Conservation (phyloP, 92 coral and sea anemone species). For the Meandrina meandrites region DNA sequence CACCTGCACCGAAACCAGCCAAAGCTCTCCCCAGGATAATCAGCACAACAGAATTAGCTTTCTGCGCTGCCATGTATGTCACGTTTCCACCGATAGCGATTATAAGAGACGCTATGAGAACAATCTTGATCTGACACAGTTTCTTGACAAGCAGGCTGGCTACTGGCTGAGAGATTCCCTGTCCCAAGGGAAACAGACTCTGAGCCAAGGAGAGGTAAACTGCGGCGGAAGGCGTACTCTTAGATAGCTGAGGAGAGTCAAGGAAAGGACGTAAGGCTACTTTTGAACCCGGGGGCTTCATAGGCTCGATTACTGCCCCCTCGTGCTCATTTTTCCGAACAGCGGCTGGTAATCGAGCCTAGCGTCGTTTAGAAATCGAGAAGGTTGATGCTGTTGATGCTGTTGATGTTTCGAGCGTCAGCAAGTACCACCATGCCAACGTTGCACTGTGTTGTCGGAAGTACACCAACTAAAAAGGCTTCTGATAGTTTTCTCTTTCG, state of each 20-base stretch:
- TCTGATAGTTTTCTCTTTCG: no score
- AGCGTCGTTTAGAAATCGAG: no score
- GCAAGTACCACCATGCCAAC: no score
- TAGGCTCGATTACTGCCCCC: no score
- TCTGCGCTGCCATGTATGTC: conserved; percentile 63
- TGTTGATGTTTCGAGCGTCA: neutral
- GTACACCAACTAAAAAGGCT: no score
- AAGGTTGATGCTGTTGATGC: no score
- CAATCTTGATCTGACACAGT: conserved; percentile 61
- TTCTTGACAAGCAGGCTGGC: conserved; percentile 70
- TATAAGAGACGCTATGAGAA: conserved; percentile 58
- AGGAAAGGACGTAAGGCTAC: neutral
- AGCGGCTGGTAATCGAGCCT: no score
- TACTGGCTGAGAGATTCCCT: conserved; percentile 72
- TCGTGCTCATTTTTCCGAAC: no score
- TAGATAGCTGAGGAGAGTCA: conserved; percentile 3
- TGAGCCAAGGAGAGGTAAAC: conserved; percentile 71
- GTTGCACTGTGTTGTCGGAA: no score
- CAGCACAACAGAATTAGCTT: conserved; percentile 55
- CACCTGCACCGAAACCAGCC: conserved; percentile 83
- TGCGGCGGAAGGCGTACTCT: conserved; percentile 13
- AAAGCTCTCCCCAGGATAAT: conserved; percentile 69
- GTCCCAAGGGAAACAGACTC: conserved; percentile 76
- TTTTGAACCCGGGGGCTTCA: neutral
- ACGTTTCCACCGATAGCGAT: conserved; percentile 77